Percentiles rank a stretch among this genome's conserved stretches.
These are phyloP conservation scores for Nephrocerus scutellatus DNA, from an alignment of 2,888 invertebrate genomes.

Conservation along the genomic window DNA sequence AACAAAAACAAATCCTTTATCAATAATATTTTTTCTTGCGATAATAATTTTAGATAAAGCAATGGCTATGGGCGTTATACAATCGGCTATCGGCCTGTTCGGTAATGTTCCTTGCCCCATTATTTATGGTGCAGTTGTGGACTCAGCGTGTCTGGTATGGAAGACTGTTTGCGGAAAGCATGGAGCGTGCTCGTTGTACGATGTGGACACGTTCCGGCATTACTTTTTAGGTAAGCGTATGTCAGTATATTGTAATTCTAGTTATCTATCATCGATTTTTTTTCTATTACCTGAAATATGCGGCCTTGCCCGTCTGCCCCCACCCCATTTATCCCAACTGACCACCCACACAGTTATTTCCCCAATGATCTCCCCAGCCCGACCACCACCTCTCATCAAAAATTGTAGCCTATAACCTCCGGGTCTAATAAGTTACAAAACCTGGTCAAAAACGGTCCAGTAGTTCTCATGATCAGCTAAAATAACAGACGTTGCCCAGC, in stretches of 20 bases:
- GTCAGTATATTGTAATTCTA: too few species aligned
- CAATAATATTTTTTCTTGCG: not conserved
- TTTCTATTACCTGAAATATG: too few species aligned
- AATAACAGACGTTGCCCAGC: too few species aligned
- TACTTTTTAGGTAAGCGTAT: slow-evolving; percentile 77
- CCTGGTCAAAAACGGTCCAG: too few species aligned
- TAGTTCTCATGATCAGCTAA: too few species aligned
- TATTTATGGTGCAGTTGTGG: slow-evolving; percentile 85
- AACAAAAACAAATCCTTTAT: not conserved
- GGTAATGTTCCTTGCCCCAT: slow-evolving; percentile 95
- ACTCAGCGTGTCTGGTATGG: slow-evolving; percentile 84
- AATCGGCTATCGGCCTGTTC: slow-evolving; percentile 87
- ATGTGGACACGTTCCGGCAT: slow-evolving; percentile 72
- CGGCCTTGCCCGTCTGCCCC: too few species aligned
- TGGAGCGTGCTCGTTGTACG: slow-evolving; percentile 84
- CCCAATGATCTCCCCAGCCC: too few species aligned
- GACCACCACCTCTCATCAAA: too few species aligned
- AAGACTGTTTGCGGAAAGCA: slow-evolving; percentile 72
- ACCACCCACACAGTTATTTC: too few species aligned
- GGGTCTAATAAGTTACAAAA: too few species aligned
- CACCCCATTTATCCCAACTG: too few species aligned
- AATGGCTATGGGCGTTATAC: slow-evolving; percentile 89
- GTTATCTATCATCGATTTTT: not conserved
- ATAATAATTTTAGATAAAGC: slow-evolving; percentile 77
- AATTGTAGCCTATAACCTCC: too few species aligned